A percentile compares a stretch with the other conserved stretches of the same genome.
These are phyloP conservation scores for Corydoras sp. DNA, from an alignment of 2,113 vertebrate species.

Conservation along the genomic window DNA sequence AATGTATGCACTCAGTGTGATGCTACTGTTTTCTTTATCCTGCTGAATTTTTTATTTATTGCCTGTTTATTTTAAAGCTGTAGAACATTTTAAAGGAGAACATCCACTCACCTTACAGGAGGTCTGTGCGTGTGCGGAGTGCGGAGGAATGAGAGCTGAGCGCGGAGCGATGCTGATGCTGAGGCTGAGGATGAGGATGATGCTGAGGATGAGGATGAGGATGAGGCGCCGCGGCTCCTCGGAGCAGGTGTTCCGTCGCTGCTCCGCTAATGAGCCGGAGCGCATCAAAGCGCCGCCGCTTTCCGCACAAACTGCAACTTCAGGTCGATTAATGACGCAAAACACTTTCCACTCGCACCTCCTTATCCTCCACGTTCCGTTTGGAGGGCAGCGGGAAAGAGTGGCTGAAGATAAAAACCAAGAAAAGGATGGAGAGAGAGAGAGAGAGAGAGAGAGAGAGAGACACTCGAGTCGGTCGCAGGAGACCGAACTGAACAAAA, in stretches of 20 bases:
- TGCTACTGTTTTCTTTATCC: too few species aligned
- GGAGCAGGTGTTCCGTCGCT: slow-evolving; percentile 16
- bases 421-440: not conserved
- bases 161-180: not conserved
- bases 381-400: slow-evolving; percentile 2
- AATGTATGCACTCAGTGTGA: too few species aligned
- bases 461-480: not conserved
- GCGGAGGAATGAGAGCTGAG: not conserved
- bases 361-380: not conserved
- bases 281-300: not conserved
- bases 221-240: not conserved
- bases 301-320: not conserved
- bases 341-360: not conserved
- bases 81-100: too few species aligned
- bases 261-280: not conserved
- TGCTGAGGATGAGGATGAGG: not conserved
- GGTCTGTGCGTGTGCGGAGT: too few species aligned
- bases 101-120: too few species aligned
- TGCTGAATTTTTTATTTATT: too few species aligned
- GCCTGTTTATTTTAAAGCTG: too few species aligned
- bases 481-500: not conserved
- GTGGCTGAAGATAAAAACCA: too few species aligned
- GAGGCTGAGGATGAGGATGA: not conserved
- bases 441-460: not conserved
- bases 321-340: not conserved